Evolutionary conservation across 1,140 invertebrate species (phyloP).

Genomic region (Atta cephalotes): DNA sequence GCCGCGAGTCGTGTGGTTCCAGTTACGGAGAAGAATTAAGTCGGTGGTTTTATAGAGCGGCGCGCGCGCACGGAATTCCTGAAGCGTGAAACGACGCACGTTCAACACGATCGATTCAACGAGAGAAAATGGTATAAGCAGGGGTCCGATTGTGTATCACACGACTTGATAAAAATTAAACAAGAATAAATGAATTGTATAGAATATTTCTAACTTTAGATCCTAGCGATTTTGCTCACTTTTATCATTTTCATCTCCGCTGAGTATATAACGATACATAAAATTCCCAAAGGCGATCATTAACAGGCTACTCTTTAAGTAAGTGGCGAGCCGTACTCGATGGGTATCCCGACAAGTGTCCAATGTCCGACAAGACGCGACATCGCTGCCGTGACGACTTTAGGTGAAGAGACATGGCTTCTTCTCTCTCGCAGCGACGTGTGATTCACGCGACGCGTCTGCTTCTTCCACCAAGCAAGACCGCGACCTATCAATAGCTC

Average conservation of each 20-base stretch:
- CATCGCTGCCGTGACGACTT: slow-evolving; percentile 7
- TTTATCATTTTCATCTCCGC: neutral
- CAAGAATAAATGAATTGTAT: no score
- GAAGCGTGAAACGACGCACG: slow-evolving; percentile 45
- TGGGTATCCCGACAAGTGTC: no score
- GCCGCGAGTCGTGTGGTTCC: slow-evolving; percentile 19
- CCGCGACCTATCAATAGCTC: slow-evolving; percentile 82
- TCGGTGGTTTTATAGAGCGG: slow-evolving; percentile 63
- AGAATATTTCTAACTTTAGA: no score
- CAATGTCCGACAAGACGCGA: neutral
- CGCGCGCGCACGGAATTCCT: slow-evolving; percentile 53
- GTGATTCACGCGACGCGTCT: slow-evolving; percentile 75
- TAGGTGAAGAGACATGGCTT: slow-evolving; percentile 36
- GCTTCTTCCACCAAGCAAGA: slow-evolving; percentile 70
- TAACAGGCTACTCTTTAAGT: neutral
- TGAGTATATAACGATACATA: neutral
- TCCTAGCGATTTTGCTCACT: no score
- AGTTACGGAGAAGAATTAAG: slow-evolving; percentile 63
- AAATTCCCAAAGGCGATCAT: neutral
- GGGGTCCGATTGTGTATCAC: no score
- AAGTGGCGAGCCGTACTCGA: no score
- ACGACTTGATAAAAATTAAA: no score
- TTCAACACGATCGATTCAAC: slow-evolving; percentile 27
- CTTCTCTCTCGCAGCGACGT: slow-evolving; percentile 29
- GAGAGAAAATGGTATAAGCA: slow-evolving; percentile 3